These are phyloP conservation scores for Idaea dimidiata DNA, from an alignment of 2,888 invertebrate genomes.

Conservation along the genomic window DNA sequence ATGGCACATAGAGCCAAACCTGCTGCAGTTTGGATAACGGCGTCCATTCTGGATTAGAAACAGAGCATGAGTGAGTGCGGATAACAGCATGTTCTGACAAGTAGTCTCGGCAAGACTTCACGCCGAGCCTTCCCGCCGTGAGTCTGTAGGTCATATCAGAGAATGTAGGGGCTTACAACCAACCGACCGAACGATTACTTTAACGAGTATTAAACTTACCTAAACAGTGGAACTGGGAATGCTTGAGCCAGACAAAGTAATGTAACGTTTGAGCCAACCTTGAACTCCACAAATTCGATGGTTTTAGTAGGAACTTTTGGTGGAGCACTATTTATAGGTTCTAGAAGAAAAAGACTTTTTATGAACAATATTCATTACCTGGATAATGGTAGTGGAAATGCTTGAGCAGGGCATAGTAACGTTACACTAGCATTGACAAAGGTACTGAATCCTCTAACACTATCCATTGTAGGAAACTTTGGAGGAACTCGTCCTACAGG, in stretches of 20 bases:
- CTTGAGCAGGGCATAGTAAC: conserved; percentile 86
- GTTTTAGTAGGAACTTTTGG: conserved; percentile 83
- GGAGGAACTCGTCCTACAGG: conserved; percentile 83
- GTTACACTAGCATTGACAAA: conserved; percentile 78
- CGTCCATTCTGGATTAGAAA: no score
- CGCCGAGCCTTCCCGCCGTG: no score
- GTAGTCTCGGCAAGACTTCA: no score
- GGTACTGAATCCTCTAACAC: conserved; percentile 78
- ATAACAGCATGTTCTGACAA: no score
- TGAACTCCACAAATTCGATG: conserved; percentile 70
- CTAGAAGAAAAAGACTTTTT: conserved; percentile 69
- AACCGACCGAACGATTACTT: conserved; percentile 64
- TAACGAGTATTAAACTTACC: conserved; percentile 72
- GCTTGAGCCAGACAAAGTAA: conserved; percentile 86
- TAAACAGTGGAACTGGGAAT: conserved; percentile 85
- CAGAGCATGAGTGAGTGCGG: no score
- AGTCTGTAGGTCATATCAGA: no score
- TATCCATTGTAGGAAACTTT: conserved; percentile 87
- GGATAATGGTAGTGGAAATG: conserved; percentile 82
- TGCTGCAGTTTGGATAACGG: no score
- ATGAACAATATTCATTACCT: conserved; percentile 72
- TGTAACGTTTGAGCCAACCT: conserved; percentile 77
- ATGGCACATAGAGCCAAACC: no score
- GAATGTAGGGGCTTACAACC: conserved; percentile 84
- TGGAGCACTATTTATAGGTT: conserved; percentile 86